Evolutionary conservation across 2,888 invertebrate species (phyloP).

Genomic region (Chloroclystis v-ata): DNA sequence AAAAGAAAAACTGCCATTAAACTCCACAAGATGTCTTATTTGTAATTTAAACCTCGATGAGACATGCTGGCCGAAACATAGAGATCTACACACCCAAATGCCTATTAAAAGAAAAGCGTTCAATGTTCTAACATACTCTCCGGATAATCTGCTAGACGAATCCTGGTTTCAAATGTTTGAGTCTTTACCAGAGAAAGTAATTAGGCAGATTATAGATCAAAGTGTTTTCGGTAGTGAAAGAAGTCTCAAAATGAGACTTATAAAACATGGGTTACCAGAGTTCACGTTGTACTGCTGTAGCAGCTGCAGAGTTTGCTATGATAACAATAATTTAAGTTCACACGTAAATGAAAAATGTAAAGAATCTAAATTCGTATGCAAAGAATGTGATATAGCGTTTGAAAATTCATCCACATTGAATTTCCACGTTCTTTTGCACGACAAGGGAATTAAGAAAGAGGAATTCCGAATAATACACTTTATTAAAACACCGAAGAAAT

Average conservation of each 20-base stretch:
- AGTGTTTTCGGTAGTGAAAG: constrained; percentile 39
- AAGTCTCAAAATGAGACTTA: constrained; percentile 34
- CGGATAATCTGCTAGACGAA: constrained; percentile 32
- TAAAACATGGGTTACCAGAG: constrained; percentile 36
- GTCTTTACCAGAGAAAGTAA: constrained; percentile 32
- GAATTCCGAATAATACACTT: constrained; percentile 25
- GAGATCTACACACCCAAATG: constrained; percentile 35
- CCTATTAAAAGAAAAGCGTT: constrained; percentile 32
- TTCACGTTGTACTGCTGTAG: constrained; percentile 41
- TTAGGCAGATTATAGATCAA: constrained; percentile 35
- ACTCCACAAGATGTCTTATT: constrained; percentile 35
- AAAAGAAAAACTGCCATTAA: constrained; percentile 27
- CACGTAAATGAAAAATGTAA: constrained; percentile 16
- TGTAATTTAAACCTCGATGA: constrained; percentile 47
- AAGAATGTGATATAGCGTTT: constrained; percentile 18
- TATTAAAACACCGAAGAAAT: constrained; percentile 5
- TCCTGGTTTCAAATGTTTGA: constrained; percentile 45
- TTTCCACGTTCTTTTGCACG: constrained; percentile 16
- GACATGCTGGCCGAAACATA: constrained; percentile 37
- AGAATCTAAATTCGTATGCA: constrained; percentile 9
- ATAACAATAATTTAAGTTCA: constrained; percentile 12
- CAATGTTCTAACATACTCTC: constrained; percentile 40
- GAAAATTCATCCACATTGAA: constrained; percentile 4
- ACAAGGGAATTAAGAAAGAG: constrained; percentile 17
- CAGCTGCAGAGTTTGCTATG: constrained; percentile 30